Evolutionary conservation across 2,797 vertebrate genomes (phyloP).

Genomic region (Xyrichtys novacula): DNA sequence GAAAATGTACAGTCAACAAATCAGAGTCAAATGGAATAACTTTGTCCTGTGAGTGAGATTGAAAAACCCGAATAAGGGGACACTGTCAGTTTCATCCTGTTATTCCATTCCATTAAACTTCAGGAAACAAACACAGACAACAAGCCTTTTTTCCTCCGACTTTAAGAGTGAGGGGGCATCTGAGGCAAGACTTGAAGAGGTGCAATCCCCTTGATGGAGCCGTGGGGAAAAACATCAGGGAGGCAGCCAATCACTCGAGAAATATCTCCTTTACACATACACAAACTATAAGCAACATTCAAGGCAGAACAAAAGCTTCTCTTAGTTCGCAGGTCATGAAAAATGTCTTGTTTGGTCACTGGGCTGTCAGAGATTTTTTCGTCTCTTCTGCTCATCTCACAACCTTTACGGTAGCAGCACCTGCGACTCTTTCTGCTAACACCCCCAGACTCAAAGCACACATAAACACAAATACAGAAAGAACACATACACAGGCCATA

Average conservation of each 20-base stretch:
- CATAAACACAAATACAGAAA: constrained; percentile 11
- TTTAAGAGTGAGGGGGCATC: constrained; percentile 53
- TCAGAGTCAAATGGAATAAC: constrained; percentile 24
- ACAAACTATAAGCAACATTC: constrained; percentile 33
- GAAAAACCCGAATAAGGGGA: constrained; percentile 38
- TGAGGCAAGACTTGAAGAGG: constrained; percentile 56
- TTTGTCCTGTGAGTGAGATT: constrained; percentile 14
- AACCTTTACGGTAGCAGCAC: constrained; percentile 41
- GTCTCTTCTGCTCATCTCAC: constrained; percentile 47
- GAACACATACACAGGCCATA: constrained; percentile 9
- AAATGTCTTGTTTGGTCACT: constrained; percentile 51
- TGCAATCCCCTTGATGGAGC: constrained; percentile 64
- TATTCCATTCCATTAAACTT: constrained; percentile 75
- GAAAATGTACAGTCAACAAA: constrained; percentile 27
- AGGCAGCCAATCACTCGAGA: constrained; percentile 12
- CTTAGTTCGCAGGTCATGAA: constrained; percentile 48
- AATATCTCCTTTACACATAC: constrained; percentile 7
- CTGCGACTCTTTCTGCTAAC: constrained; percentile 30
- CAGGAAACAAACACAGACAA: constrained; percentile 57
- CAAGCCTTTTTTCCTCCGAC: constrained; percentile 51
- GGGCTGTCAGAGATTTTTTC: constrained; percentile 48
- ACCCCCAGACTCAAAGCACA: constrained; percentile 13
- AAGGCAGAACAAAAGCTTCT: constrained; percentile 48
- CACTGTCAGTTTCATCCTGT: constrained; percentile 51
- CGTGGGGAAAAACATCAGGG: constrained; percentile 18